Base-by-base conservation (phyloP, 2,113 vertebrate genomes). In the Micronycteris hirsuta region DNA sequence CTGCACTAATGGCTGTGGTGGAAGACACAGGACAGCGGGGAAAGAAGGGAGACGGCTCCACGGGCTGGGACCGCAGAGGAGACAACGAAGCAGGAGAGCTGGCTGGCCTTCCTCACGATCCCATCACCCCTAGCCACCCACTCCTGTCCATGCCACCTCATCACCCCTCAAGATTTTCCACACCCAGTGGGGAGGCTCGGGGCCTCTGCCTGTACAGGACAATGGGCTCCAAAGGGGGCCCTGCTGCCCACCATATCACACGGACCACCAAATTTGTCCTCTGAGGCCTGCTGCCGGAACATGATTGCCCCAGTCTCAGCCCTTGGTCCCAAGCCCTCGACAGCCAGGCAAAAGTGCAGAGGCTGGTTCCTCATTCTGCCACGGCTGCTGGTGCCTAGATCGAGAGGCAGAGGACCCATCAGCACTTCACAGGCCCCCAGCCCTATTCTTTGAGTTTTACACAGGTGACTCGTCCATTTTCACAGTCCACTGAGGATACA, bases 301-400 rank as follows among this genome's bases (percentile, higher is more conserved):
- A 26, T 38, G 22, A 54, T 6, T 16, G 22, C 22, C 20, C 70
- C 49, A 61, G 54, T 41, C 54, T 82, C 54, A 61, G 54, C 26
- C 26, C 24, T 54, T 33, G 45, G n/a, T 78, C 45, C 45, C 13
- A 31, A 41, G n/a, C 7, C 58, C 58, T 89, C 0, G 2, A 8
- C 11, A 19, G n/a, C 61, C 17, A 6, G 26, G 36, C 45, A 15
- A 5, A 52, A 11, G 33, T 47, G 16, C 87, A 78, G 58, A 63
- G 56, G 56, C 26, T 19, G 1, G 54, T 31, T 41, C 14, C 70
- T 65, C 45, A 20, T 36, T 24, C 45, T n/a, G 56, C 14, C 13
- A 11, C 4, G 11, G 14, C 16, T 0, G 4, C 38, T 2, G 0
- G n/a, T 10, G 17, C 38, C 52, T 65, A 28, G 36, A 38, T 16